These are phyloP conservation scores for Lysandra bellargus DNA, from an alignment of 2,888 invertebrate genomes.

Conservation along the genomic window DNA sequence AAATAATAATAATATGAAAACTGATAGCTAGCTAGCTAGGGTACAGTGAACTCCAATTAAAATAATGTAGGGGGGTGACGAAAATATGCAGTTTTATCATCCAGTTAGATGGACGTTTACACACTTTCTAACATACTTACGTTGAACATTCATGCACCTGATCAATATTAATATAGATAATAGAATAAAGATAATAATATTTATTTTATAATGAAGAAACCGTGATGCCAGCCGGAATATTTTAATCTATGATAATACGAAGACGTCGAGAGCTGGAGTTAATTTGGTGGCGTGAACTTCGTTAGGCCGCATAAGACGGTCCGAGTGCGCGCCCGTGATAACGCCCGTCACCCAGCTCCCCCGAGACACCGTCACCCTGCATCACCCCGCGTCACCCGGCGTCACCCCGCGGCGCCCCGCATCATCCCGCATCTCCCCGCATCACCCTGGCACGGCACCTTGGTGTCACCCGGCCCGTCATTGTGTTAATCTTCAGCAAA, in stretches of 20 bases:
- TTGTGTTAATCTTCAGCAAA: background rate
- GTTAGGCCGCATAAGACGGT: slow-evolving; percentile 47
- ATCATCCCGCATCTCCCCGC: too few species aligned
- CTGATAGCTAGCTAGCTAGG: too few species aligned
- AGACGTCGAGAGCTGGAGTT: slow-evolving; percentile 32
- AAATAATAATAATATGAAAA: too few species aligned
- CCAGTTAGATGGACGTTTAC: too few species aligned
- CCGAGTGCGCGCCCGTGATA: slow-evolving; percentile 46
- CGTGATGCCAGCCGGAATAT: background rate
- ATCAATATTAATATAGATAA: too few species aligned
- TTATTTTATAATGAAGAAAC: too few species aligned
- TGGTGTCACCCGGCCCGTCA: background rate
- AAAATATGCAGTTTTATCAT: too few species aligned
- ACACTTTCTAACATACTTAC: too few species aligned
- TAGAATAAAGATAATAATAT: too few species aligned
- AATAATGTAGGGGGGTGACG: too few species aligned
- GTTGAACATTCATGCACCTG: too few species aligned
- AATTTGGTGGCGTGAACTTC: slow-evolving; percentile 43
- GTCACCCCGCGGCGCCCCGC: background rate
- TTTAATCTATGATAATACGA: slow-evolving; percentile 22
- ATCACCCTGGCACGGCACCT: background rate
- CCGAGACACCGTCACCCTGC: slow-evolving; percentile 29
- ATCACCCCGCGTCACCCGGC: background rate
- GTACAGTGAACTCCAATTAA: too few species aligned
- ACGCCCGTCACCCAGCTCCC: slow-evolving; percentile 46